phyloP scores from a whole-genome alignment of 2,888 invertebrate genomes.

The Eretmocerus hayati region DNA sequence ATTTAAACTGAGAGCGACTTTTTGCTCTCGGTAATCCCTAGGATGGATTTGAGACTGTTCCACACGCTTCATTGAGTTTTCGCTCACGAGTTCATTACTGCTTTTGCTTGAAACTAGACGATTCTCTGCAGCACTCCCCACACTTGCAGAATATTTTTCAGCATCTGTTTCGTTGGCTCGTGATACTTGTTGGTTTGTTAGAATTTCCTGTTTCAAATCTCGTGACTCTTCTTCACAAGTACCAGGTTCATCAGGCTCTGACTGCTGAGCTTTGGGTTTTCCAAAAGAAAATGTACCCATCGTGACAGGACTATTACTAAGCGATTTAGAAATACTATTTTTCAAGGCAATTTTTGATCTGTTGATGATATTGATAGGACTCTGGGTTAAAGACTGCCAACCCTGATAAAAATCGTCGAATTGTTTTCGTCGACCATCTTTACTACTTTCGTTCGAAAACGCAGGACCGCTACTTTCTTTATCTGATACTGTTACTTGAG shows the following conservation, averaged over 20 bases:
- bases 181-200: background rate
- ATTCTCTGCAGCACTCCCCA: constrained; percentile 7
- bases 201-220: background rate
- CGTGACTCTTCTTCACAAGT: background rate
- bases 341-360: constrained; percentile 33
- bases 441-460: constrained; percentile 13
- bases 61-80: constrained; percentile 11
- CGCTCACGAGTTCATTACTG: constrained; percentile 6
- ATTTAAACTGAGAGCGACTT: constrained; percentile 28
- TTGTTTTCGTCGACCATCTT: constrained; percentile 25
- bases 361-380: constrained; percentile 34
- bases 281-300: constrained; percentile 29
- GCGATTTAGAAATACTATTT: constrained; percentile 35
- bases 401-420: constrained; percentile 24
- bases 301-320: constrained; percentile 36
- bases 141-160: constrained; percentile 7
- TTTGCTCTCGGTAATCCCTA: constrained; percentile 22
- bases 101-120: background rate
- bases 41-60: constrained; percentile 2
- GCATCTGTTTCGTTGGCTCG: constrained; percentile 10
- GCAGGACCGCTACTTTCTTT: constrained; percentile 10
- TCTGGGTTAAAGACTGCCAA: constrained; percentile 33
- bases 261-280: constrained; percentile 17
- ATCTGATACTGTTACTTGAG: constrained; percentile 7
- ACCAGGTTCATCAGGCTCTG: constrained; percentile 2